Evolutionary conservation across 2,888 invertebrate species (phyloP).

Genomic region (Apocheima hispidaria): DNA sequence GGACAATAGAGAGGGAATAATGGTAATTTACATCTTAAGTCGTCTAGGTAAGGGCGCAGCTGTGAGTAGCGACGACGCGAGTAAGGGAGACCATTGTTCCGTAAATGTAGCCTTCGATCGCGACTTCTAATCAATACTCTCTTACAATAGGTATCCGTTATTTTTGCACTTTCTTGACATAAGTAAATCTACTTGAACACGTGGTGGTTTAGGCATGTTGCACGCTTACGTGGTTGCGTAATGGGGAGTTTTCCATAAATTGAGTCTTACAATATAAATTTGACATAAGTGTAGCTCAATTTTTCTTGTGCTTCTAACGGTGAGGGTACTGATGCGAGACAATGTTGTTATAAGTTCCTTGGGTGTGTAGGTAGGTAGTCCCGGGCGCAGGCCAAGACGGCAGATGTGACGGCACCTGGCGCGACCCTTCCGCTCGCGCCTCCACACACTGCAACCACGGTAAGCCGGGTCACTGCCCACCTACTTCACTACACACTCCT

Average conservation of each 20-base stretch:
- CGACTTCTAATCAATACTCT: constrained; percentile 66
- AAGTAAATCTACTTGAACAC: constrained; percentile 23
- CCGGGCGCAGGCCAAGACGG: constrained; percentile 69
- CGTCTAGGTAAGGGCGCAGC: constrained; percentile 81
- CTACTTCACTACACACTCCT: constrained; percentile 74
- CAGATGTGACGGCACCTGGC: constrained; percentile 84
- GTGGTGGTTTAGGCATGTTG: constrained; percentile 13
- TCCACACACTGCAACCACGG: constrained; percentile 52
- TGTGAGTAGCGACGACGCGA: constrained; percentile 65
- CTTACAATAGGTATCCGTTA: constrained; percentile 48
- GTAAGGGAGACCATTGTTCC: constrained; percentile 62
- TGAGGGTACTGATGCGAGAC: constrained; percentile 71
- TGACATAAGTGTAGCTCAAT: constrained; percentile 13
- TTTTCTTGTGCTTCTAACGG: constrained; percentile 59
- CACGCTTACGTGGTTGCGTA: not conserved
- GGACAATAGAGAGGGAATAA: constrained; percentile 78
- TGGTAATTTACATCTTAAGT: constrained; percentile 86
- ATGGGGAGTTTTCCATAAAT: not conserved
- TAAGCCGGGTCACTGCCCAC: constrained; percentile 79
- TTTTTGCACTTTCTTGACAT: constrained; percentile 48
- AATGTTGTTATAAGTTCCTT: constrained; percentile 61
- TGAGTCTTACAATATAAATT: constrained; percentile 12
- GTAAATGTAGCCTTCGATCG: constrained; percentile 61
- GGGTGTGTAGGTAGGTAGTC: constrained; percentile 60
- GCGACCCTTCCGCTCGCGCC: constrained; percentile 79